Percentiles rank a stretch among this genome's conserved stretches.
Conservation (phyloP, 2,797 vertebrate species). For the Pogonophryne albipinna region DNA sequence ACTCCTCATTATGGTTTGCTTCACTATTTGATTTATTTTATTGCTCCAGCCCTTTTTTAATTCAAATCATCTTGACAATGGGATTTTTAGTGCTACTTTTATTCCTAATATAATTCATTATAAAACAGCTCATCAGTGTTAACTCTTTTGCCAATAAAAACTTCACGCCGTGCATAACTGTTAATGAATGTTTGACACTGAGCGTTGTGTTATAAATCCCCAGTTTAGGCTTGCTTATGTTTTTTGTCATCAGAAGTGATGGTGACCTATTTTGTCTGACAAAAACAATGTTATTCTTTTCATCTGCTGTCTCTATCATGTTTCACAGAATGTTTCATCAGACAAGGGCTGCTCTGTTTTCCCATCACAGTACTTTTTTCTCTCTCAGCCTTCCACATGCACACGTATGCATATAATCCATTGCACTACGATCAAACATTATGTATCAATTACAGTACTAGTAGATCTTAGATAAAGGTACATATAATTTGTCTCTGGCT, state of each 20-base stretch:
- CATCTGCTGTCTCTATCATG: background rate
- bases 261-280: background rate
- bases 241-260: background rate
- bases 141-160: background rate
- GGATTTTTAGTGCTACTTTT: constrained; percentile 8
- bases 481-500: background rate
- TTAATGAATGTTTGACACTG: constrained; percentile 10
- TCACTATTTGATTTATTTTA: constrained; percentile 2
- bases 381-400: background rate
- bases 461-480: background rate
- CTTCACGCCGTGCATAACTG: background rate
- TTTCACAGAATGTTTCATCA: background rate
- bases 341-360: too few relatives aligned
- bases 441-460: background rate
- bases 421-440: background rate
- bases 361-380: background rate
- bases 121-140: background rate
- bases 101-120: constrained; percentile 10
- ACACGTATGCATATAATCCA: background rate
- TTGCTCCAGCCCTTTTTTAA: constrained; percentile 22
- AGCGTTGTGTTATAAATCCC: background rate
- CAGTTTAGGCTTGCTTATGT: background rate
- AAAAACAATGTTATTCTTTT: constrained; percentile 11
- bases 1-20: constrained; percentile 1
- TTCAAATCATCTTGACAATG: constrained; percentile 26